Percentiles rank a stretch among this genome's conserved stretches.
Conservation (phyloP, 1,140 invertebrate genomes). For the Drosophila tropicalis region DNA sequence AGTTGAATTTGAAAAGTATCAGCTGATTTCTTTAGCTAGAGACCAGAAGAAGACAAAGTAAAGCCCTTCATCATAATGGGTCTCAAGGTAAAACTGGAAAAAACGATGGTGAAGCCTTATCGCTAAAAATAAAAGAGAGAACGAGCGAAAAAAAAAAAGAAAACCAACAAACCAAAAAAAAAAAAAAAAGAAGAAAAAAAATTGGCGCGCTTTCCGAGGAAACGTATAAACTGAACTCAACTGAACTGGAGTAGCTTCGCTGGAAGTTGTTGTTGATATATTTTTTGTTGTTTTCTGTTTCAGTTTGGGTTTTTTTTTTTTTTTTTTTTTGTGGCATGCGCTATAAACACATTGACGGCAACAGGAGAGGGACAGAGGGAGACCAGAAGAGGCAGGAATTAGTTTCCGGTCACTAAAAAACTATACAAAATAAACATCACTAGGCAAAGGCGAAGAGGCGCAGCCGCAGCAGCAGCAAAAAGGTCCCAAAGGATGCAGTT, state of each 20-base stretch:
- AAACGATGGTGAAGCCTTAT: conserved; percentile 71
- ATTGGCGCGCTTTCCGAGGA: conserved; percentile 75
- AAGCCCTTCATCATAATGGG: conserved; percentile 23
- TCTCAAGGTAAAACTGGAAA: conserved; percentile 63
- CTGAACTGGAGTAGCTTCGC: conserved; percentile 36
- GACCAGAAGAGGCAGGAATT: conserved; percentile 63
- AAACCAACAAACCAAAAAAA: conserved; percentile 3
- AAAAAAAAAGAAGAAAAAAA: conserved; percentile 2
- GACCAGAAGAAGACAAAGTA: conserved; percentile 27
- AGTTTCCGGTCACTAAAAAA: conserved; percentile 82
- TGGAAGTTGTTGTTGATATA: conserved; percentile 29
- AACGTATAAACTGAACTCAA: conserved; percentile 29
- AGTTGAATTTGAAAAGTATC: conserved; percentile 16
- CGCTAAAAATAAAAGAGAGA: conserved; percentile 25
- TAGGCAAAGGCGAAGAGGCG: conserved; percentile 7
- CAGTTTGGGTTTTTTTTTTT: conserved; percentile 53
- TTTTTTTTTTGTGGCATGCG: conserved; percentile 80
- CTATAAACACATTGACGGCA: conserved; percentile 36
- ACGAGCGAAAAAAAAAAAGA: neutral
- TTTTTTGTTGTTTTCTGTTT: conserved; percentile 1
- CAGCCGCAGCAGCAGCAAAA: conserved; percentile 51
- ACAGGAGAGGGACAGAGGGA: conserved; percentile 18
- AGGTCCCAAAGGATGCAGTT: conserved; percentile 69
- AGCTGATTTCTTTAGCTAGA: conserved; percentile 54
- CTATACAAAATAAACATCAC: conserved; percentile 73